A percentile compares a stretch with the other conserved stretches of the same genome.
Conservation (phyloP, 2,888 invertebrate genomes). For the Catocala nupta region DNA sequence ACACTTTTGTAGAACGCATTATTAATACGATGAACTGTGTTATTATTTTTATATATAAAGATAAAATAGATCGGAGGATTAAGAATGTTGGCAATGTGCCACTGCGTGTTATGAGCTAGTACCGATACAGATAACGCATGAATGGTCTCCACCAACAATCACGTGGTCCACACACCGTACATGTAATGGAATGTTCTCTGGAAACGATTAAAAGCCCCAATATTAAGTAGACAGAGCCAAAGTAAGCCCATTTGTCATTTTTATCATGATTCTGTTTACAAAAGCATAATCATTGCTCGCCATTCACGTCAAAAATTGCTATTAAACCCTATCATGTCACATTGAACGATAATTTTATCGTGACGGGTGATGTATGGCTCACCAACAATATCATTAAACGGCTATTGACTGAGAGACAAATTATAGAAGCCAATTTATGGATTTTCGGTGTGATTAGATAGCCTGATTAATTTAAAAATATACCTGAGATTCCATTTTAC, state of each 20-base stretch:
- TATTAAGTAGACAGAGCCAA: conserved; percentile 15
- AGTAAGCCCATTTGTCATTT: conserved; percentile 63
- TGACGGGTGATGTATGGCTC: conserved; percentile 57
- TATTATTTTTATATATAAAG: neutral
- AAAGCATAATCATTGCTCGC: conserved; percentile 69
- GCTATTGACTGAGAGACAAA: conserved; percentile 32
- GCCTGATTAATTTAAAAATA: neutral
- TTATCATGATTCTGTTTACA: conserved; percentile 74
- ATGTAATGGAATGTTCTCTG: no score
- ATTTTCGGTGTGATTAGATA: neutral
- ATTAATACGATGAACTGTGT: neutral
- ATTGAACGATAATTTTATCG: conserved; percentile 56
- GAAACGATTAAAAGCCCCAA: neutral
- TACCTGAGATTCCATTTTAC: no score
- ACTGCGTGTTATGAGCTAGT: neutral
- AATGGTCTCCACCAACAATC: conserved; percentile 1
- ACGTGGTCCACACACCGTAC: neutral
- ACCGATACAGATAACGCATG: conserved; percentile 6
- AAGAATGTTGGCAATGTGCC: conserved; percentile 4
- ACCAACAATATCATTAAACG: conserved; percentile 44
- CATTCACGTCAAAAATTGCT: conserved; percentile 71
- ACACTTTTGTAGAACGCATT: neutral
- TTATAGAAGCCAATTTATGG: conserved; percentile 16
- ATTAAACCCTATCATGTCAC: conserved; percentile 71
- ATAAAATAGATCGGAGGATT: conserved; percentile 2